Evolutionary conservation across 1,140 invertebrate genomes (phyloP), one percentile per base, ranked within the genome.

Genomic region (Polypedilum pembai): DNA sequence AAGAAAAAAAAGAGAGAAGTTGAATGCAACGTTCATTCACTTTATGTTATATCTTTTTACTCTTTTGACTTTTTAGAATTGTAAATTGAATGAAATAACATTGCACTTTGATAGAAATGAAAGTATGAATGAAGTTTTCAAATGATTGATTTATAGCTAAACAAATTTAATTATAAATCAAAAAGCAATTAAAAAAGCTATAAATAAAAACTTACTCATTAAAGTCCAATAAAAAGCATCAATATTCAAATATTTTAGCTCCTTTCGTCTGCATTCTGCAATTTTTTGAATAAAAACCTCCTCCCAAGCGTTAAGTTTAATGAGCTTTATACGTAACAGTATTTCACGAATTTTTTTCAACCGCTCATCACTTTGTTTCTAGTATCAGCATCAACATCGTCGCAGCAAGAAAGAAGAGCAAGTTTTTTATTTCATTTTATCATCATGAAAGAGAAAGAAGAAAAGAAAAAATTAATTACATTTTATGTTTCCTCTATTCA

Each of bases 281-380:
- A 94, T 89, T 77, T 87, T 87, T 75, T 88, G 82, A 18, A 87
- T 83, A 78, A 92, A 94, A 1, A 89, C 83, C 45, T 86, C 84
- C 82, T 94, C 93, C 93, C 92, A 94, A 12, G 90, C 91, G 79
- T 91, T 88, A 3, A 95, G 83, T 79, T 95, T 95, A 10, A 95
- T 87, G 3, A 93, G 84, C 80, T 90, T 89, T 17, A 94, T 93
- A 7, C 91, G 91, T 79, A 93, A 89, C 40, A 95, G 82, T 73
- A 92, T 86, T 83, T 94, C 93, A 75, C 90, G 91, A 56, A 91
- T 89, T 79, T 89, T 87, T 72, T 88, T 88, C 45, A 94, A 82
- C 41, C 93, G 85, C 76, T 89, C 87, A 80, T 95, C 93, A 18
- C 89, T 90, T 65, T 85, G 86, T 80, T 89, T 84, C 89, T 89